A percentile compares a stretch with the other conserved stretches of the same genome.
Evolutionary conservation across 1,140 invertebrate genomes (phyloP).

Genomic region (Holcopasites calliopsidis): DNA sequence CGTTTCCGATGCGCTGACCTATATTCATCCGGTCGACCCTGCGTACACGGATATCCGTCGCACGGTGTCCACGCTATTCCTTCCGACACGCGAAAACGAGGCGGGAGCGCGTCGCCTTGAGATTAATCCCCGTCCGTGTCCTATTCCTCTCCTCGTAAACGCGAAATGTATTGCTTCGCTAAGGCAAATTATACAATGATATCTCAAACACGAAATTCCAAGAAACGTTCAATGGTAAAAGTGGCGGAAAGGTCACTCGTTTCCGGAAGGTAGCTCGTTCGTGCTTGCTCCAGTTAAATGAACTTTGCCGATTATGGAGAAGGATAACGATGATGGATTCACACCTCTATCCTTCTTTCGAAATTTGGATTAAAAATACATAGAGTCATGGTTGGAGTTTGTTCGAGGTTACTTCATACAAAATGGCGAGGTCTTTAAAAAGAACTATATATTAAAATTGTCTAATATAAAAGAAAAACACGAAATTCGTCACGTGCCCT

Average conservation of each 20-base stretch:
- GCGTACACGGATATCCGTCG: conserved; percentile 10
- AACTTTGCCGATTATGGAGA: neutral
- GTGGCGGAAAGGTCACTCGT: neutral
- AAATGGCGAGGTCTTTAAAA: too few relatives aligned
- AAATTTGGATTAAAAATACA: too few relatives aligned
- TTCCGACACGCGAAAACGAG: neutral
- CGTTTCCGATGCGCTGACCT: conserved; percentile 39
- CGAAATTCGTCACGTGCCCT: too few relatives aligned
- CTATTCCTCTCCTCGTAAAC: neutral
- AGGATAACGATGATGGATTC: neutral
- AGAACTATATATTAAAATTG: too few relatives aligned
- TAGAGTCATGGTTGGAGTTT: too few relatives aligned
- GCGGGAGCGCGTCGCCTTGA: neutral
- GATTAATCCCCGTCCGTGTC: neutral
- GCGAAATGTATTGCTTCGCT: neutral
- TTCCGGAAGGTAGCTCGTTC: neutral
- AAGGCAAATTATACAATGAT: neutral
- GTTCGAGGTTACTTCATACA: too few relatives aligned
- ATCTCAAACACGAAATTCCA: neutral
- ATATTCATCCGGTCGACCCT: conserved; percentile 16
- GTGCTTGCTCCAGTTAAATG: neutral
- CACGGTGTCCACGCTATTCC: neutral
- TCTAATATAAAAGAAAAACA: too few relatives aligned
- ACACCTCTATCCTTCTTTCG: neutral
- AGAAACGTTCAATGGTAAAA: neutral